Evolutionary conservation across 2,888 invertebrate species (phyloP), one percentile per base, ranked within the genome.

Genomic region (Euzetes globulus): DNA sequence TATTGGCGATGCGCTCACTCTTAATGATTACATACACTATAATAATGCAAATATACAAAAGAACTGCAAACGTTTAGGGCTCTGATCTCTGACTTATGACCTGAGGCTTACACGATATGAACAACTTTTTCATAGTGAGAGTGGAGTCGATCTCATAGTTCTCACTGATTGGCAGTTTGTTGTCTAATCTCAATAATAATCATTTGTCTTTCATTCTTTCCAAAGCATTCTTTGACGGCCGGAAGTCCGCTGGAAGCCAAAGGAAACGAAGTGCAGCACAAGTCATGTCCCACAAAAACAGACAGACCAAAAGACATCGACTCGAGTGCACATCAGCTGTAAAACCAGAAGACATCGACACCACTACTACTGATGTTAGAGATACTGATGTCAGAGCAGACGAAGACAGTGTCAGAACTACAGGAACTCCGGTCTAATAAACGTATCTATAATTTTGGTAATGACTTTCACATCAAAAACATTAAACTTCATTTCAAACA

Each of bases 371-470:
- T 58, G 58, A 22, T 58, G 58, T 25, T 58, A 27, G 5, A 25
- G 58, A 58, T 27, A 63, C 41, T 68, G 68, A 33, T 68, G 68
- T 29, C 22, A 33, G 19, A 68, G 68, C 17, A 68, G 68, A 68
- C 22, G 22, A 37, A 41, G 41, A 33, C 45, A 68, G 41, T 22
- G 41, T 15, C 19, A 37, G 41, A 22, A 68, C 22, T 68, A 68
- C 68, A 68, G 68, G 68, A 68, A 68, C 68, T 68, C 22, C 68
- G 68, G 68, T 68, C 68, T 68, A 68, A 68, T 68, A 68, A 68
- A 41, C 45, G 19, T 68, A 63, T 63, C 63, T 63, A 63, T 63
- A 22, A 17, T 58, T 63, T 63, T 63, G 63, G 33, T 63, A 63
- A 63, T 63, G 63, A 63, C 63, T 27, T 41, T 55, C 9, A 25